A percentile compares a stretch with the other conserved stretches of the same genome.
Evolutionary conservation across 2,888 invertebrate species (phyloP).

Genomic region (Tiphia femorata): DNA sequence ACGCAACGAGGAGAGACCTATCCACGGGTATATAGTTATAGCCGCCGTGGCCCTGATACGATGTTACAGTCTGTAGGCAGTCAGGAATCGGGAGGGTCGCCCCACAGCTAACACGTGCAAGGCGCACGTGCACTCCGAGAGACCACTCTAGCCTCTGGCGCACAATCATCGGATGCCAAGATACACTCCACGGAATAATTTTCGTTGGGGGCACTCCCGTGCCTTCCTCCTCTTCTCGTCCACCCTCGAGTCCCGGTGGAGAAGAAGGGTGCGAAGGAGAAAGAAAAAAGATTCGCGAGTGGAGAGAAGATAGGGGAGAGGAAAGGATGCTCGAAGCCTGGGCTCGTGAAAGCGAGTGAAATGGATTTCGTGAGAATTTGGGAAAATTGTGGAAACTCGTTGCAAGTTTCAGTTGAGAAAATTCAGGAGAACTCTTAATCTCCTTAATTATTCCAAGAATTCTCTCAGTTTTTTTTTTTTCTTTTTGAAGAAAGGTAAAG

Average conservation of each 20-base stretch:
- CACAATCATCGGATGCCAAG: constrained; percentile 67
- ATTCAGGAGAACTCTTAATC: too few relatives aligned
- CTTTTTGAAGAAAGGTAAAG: too few relatives aligned
- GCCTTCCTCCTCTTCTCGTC: constrained; percentile 30
- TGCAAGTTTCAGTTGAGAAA: too few relatives aligned
- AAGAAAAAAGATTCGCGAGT: too few relatives aligned
- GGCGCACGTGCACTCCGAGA: constrained; percentile 66
- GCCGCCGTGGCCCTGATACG: constrained; percentile 59
- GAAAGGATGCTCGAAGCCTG: not conserved
- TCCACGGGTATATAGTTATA: constrained; percentile 49
- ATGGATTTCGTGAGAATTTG: constrained; percentile 29
- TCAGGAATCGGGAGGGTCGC: constrained; percentile 64
- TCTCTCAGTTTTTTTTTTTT: too few relatives aligned
- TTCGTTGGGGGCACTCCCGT: constrained; percentile 54
- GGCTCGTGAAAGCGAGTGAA: constrained; percentile 21
- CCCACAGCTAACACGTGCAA: constrained; percentile 67
- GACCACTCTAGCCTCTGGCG: constrained; percentile 65
- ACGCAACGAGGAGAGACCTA: constrained; percentile 19
- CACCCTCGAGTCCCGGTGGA: not conserved
- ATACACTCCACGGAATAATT: constrained; percentile 66
- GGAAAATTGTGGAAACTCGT: too few relatives aligned
- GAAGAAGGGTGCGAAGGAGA: constrained; percentile 14
- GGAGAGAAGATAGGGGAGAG: constrained; percentile 5
- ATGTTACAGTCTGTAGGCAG: constrained; percentile 62
- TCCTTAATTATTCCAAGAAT: too few relatives aligned